A percentile compares a stretch with the other conserved stretches of the same genome.
phyloP scores from a whole-genome alignment of 2,113 vertebrate species.

The Periophthalmus modestus region DNA sequence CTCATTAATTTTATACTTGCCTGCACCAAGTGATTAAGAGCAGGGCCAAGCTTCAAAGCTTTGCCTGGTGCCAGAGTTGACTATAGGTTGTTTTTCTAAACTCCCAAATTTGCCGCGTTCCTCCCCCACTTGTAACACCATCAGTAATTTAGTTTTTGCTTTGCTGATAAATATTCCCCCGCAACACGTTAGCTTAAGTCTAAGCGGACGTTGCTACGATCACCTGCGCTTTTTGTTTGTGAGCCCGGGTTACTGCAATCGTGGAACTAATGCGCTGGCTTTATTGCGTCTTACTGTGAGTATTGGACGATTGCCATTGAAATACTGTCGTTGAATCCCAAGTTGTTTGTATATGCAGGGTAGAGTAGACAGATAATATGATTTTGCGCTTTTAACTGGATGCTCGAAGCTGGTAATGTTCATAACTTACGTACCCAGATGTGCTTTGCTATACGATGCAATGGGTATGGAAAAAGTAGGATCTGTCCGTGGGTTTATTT shows the following conservation, averaged over 20 bases:
- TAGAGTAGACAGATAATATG: neutral
- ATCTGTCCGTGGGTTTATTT: neutral
- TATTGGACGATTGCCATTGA: constrained; percentile 1
- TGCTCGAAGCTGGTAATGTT: neutral
- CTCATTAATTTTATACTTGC: constrained; percentile 75
- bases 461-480: neutral
- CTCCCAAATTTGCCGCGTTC: constrained; percentile 56
- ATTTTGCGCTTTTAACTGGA: neutral
- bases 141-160: constrained; percentile 70
- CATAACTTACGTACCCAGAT: neutral
- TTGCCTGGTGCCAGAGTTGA: constrained; percentile 49
- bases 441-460: neutral
- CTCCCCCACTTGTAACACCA: constrained; percentile 54
- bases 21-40: constrained; percentile 62
- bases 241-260: constrained; percentile 28
- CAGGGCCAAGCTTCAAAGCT: constrained; percentile 52
- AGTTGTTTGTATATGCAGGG: constrained; percentile 3
- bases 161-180: constrained; percentile 74
- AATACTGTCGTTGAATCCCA: neutral
- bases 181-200: constrained; percentile 64
- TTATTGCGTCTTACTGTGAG: constrained; percentile 16
- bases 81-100: constrained; percentile 53
- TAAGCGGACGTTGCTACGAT: constrained; percentile 44
- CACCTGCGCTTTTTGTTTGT: constrained; percentile 39
- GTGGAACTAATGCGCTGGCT: constrained; percentile 24